These are phyloP conservation scores for Crenuchus spilurus DNA, from an alignment of 2,797 vertebrate species.

Conservation along the genomic window DNA sequence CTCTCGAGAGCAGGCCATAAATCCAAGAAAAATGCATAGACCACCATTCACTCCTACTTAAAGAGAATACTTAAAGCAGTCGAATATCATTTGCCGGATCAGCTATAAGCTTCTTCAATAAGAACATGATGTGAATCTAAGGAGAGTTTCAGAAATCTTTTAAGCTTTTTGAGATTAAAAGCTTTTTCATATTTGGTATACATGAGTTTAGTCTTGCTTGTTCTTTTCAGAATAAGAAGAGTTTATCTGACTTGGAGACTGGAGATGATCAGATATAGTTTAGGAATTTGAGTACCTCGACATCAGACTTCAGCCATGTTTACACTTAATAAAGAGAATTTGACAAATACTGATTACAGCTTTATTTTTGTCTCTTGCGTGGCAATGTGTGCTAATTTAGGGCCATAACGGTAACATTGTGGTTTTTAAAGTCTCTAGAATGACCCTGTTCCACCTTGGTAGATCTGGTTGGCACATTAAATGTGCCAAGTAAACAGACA, in stretches of 20 bases:
- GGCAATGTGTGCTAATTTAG: neutral
- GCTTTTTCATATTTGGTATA: neutral
- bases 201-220: neutral
- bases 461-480: neutral
- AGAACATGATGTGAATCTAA: slow-evolving; percentile 10
- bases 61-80: neutral
- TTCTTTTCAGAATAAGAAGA: neutral
- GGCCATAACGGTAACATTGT: neutral
- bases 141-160: neutral
- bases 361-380: neutral
- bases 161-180: neutral
- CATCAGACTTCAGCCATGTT: too few species aligned
- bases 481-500: neutral
- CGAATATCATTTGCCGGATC: neutral
- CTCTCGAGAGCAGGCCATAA: neutral
- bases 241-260: slow-evolving; percentile 1
- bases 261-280: neutral
- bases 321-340: neutral
- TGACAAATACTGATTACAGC: neutral
- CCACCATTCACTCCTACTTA: neutral
- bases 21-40: slow-evolving; percentile 1
- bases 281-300: slow-evolving; percentile 2
- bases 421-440: neutral
- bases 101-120: neutral
- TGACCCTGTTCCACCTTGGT: neutral